Percentiles rank a stretch among this genome's conserved stretches.
Evolutionary conservation across 2,113 vertebrate genomes (phyloP).

Genomic region (Vimba vimba): DNA sequence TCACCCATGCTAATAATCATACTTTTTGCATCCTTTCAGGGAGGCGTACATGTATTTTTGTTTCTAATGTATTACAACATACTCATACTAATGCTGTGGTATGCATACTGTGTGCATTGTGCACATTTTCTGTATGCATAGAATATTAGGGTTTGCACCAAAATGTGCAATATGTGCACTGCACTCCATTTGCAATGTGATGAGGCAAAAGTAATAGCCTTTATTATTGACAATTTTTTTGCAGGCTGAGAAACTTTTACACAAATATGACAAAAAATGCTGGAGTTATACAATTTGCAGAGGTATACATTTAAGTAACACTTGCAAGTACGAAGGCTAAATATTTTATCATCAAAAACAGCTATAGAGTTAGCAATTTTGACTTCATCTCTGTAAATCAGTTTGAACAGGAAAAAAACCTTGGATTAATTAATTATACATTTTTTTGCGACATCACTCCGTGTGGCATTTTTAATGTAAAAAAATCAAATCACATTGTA

Average conservation of each 20-base stretch:
- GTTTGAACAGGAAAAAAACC: neutral
- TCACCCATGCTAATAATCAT: conserved; percentile 69
- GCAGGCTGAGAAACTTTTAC: neutral
- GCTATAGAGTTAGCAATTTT: neutral
- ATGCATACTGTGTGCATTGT: neutral
- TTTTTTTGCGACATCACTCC: neutral
- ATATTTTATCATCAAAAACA: neutral
- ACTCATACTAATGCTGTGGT: neutral
- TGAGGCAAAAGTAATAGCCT: neutral
- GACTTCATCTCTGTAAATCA: neutral
- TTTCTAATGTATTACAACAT: neutral
- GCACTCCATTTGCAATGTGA: no score
- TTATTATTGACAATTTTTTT: neutral
- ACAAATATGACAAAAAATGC: neutral
- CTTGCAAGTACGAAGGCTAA: neutral
- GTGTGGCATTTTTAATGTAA: no score
- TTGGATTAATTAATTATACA: neutral
- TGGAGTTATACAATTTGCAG: neutral
- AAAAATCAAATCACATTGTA: no score
- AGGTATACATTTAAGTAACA: neutral
- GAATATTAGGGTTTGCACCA: neutral
- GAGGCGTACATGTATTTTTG: conserved; percentile 10
- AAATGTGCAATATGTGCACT: neutral
- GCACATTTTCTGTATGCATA: neutral
- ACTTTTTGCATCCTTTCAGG: conserved; percentile 67